Percentiles rank a stretch among this genome's conserved stretches.
phyloP scores from a whole-genome alignment of 2,797 vertebrate genomes.

The Poeciliopsis gracilis region DNA sequence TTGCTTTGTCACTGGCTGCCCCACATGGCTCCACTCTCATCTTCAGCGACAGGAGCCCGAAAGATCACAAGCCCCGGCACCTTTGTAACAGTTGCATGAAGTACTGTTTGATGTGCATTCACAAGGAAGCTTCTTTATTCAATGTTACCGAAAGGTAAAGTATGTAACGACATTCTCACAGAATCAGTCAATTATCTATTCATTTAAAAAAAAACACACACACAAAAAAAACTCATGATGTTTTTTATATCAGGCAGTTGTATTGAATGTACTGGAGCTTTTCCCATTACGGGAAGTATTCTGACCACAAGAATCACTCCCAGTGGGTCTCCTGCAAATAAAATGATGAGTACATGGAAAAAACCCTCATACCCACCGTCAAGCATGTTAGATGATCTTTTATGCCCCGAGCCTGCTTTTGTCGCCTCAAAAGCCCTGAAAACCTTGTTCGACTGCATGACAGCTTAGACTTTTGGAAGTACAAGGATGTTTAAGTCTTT shows the following conservation, averaged over 20 bases:
- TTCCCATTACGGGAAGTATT: neutral
- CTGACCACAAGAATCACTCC: neutral
- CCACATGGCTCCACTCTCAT: constrained; percentile 64
- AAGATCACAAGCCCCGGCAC: constrained; percentile 54
- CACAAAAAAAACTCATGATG: neutral
- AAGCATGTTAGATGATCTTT: neutral
- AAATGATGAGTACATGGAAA: neutral
- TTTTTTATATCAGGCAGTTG: neutral
- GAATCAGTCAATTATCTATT: neutral
- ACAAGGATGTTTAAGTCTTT: neutral
- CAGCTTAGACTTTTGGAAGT: neutral
- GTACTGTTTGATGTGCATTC: constrained; percentile 42
- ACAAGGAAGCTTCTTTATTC: constrained; percentile 31
- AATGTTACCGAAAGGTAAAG: constrained; percentile 48
- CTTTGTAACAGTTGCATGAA: constrained; percentile 17
- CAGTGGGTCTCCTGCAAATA: neutral
- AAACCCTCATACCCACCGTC: no score
- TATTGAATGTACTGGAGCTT: neutral
- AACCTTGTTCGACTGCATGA: neutral
- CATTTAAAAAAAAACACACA: neutral
- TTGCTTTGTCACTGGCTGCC: constrained; percentile 67
- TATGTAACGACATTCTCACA: constrained; percentile 46
- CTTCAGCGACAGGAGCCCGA: constrained; percentile 50
- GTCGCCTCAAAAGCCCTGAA: neutral
- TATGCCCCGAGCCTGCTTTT: neutral